Evolutionary conservation across 30 jellyfish, hydroid and myxozoan species (phyloP).

Genomic region (Hydra vulgaris): DNA sequence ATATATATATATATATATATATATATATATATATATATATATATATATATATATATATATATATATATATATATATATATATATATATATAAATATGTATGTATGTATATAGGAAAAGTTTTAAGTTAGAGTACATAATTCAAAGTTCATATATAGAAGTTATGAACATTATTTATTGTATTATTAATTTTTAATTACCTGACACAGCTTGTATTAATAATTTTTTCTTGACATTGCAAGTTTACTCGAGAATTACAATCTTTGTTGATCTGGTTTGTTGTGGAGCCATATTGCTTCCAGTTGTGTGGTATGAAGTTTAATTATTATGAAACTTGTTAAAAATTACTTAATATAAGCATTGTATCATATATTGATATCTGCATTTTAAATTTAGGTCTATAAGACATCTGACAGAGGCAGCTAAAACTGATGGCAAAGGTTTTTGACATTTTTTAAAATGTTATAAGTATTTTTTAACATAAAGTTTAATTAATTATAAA

Average conservation of each 20-base stretch:
- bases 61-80: too few relatives aligned
- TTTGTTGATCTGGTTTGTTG: constrained; percentile 86
- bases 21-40: too few relatives aligned
- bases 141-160: too few relatives aligned
- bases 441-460: too few relatives aligned
- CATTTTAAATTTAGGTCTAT: constrained; percentile 63
- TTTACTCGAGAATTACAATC: constrained; percentile 59
- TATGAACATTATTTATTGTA: too few relatives aligned
- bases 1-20: too few relatives aligned
- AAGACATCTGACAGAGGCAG: constrained; percentile 89
- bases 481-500: background rate
- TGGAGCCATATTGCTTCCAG: constrained; percentile 94
- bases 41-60: too few relatives aligned
- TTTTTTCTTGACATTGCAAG: background rate
- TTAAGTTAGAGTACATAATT: too few relatives aligned
- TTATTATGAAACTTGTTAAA: too few relatives aligned
- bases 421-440: constrained; percentile 99
- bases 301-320: constrained; percentile 74
- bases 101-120: too few relatives aligned
- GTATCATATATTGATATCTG: background rate
- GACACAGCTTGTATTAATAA: background rate
- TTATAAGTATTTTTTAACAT: background rate
- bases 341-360: background rate
- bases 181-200: background rate
- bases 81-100: too few relatives aligned